Conservation (phyloP, 2,888 invertebrate genomes). For the Pasiphila rectangulata region DNA sequence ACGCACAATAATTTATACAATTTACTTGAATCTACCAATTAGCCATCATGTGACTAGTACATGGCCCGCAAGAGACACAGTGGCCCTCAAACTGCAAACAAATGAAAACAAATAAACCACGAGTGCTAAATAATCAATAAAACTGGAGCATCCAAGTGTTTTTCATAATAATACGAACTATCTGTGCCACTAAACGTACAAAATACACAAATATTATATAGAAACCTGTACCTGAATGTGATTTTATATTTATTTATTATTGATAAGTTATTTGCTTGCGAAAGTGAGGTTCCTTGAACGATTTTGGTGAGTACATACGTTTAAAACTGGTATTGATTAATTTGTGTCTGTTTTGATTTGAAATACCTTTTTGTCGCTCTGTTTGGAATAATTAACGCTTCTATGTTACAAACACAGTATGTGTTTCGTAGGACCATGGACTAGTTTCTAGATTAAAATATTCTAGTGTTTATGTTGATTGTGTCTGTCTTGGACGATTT, state of each 20-base stretch:
- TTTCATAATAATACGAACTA: neutral
- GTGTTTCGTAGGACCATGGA: too few relatives aligned
- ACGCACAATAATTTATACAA: slow-evolving; percentile 35
- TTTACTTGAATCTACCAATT: slow-evolving; percentile 45
- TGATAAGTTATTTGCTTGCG: neutral
- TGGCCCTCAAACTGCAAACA: slow-evolving; percentile 15
- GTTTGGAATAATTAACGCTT: too few relatives aligned
- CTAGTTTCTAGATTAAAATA: too few relatives aligned
- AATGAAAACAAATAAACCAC: neutral
- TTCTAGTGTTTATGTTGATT: too few relatives aligned
- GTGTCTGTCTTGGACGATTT: too few relatives aligned
- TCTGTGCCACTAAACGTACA: neutral
- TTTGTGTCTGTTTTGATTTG: neutral
- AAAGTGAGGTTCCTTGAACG: neutral
- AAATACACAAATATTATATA: neutral
- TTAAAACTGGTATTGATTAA: neutral
- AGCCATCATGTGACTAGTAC: slow-evolving; percentile 52
- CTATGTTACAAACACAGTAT: too few relatives aligned
- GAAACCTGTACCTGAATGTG: slow-evolving; percentile 1
- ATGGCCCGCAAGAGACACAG: slow-evolving; percentile 37
- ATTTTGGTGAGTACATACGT: slow-evolving; percentile 1
- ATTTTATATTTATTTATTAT: neutral
- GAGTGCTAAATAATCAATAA: slow-evolving; percentile 14
- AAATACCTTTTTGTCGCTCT: too few relatives aligned
- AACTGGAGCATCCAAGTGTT: slow-evolving; percentile 1